These are phyloP conservation scores for Carcharodon carcharias DNA, from an alignment of 2,797 vertebrate species.

Conservation along the genomic window DNA sequence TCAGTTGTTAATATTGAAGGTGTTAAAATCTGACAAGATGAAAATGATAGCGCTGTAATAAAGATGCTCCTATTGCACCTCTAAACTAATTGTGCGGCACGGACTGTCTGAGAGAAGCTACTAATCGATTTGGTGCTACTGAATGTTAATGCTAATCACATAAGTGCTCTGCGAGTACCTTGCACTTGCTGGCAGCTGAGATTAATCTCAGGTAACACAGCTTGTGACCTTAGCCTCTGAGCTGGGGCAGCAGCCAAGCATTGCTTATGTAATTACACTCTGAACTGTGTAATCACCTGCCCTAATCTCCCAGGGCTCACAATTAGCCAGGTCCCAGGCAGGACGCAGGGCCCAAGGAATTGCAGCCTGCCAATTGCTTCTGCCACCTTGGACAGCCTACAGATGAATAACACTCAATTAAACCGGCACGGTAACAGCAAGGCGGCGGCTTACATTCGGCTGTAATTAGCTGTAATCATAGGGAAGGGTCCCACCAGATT, in stretches of 20 bases:
- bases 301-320: constrained; percentile 87
- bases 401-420: constrained; percentile 95
- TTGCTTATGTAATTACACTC: constrained; percentile 96
- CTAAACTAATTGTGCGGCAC: constrained; percentile 58
- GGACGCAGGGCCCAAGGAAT: constrained; percentile 51
- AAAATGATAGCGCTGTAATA: not conserved
- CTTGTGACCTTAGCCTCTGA: constrained; percentile 77
- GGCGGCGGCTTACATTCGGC: constrained; percentile 82
- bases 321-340: constrained; percentile 77
- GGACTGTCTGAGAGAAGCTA: constrained; percentile 49
- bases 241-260: constrained; percentile 79
- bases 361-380: constrained; percentile 60
- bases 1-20: constrained; percentile 24
- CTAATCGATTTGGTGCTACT: constrained; percentile 78
- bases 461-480: constrained; percentile 94
- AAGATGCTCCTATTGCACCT: constrained; percentile 60
- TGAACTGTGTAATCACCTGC: constrained; percentile 97
- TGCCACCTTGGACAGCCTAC: constrained; percentile 65
- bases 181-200: constrained; percentile 87
- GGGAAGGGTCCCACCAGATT: constrained; percentile 66
- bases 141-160: constrained; percentile 94
- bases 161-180: constrained; percentile 80
- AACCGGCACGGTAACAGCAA: constrained; percentile 78
- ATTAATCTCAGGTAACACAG: constrained; percentile 88
- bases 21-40: constrained; percentile 30